Evolutionary conservation across 2,113 vertebrate genomes (phyloP).

Genomic region (Ailuropoda melanoleuca): DNA sequence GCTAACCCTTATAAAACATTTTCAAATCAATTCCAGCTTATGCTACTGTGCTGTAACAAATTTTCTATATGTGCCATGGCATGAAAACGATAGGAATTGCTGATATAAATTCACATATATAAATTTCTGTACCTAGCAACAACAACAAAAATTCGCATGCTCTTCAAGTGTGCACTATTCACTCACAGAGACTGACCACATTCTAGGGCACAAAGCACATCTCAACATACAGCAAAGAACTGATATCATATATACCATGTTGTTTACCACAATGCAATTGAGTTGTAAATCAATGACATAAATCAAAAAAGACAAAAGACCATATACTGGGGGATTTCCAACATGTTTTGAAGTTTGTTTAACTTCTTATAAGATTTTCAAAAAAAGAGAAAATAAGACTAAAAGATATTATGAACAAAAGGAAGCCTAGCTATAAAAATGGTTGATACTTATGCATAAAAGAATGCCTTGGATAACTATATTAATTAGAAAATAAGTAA

Average conservation of each 20-base stretch:
- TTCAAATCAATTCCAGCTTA: neutral
- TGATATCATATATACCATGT: neutral
- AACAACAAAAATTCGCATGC: neutral
- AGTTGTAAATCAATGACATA: neutral
- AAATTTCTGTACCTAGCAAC: neutral
- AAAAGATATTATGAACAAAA: neutral
- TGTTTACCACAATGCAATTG: neutral
- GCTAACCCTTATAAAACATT: neutral
- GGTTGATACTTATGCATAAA: neutral
- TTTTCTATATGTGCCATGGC: neutral
- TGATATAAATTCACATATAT: neutral
- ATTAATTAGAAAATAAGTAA: neutral
- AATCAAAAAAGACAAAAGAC: neutral
- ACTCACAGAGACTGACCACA: neutral
- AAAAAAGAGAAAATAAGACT: neutral
- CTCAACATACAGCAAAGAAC: neutral
- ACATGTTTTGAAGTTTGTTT: neutral
- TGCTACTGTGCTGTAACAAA: neutral
- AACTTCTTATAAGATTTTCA: neutral
- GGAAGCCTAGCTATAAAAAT: neutral
- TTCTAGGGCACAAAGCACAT: neutral
- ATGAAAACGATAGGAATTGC: neutral
- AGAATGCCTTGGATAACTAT: neutral
- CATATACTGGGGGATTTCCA: neutral
- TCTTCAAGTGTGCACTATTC: neutral